A percentile compares a stretch with the other conserved stretches of the same genome.
Evolutionary conservation across 2,888 invertebrate genomes (phyloP).

Genomic region (Cheilosia soror): DNA sequence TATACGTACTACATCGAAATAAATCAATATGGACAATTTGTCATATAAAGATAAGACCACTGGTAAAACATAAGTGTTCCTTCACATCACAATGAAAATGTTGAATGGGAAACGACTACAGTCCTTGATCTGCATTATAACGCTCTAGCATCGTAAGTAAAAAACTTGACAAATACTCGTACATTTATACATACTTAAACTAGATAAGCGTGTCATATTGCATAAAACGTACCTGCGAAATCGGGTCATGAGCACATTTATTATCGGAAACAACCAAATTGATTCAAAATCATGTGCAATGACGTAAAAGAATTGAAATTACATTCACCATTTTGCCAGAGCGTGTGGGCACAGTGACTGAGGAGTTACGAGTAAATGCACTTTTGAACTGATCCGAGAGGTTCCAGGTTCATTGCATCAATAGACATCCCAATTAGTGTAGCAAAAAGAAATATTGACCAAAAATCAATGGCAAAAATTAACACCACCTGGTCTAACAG

Average conservation of each 20-base stretch:
- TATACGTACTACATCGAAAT: neutral
- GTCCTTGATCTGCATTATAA: constrained; percentile 30
- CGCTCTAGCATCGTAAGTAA: neutral
- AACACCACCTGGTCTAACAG: too few relatives aligned
- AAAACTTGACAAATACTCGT: neutral
- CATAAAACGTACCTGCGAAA: neutral
- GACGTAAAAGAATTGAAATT: too few relatives aligned
- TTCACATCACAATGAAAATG: constrained; percentile 10
- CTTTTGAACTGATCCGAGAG: too few relatives aligned
- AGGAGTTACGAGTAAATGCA: neutral
- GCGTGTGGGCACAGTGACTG: too few relatives aligned
- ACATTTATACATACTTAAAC: neutral
- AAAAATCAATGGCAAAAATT: too few relatives aligned
- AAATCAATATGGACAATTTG: constrained; percentile 18
- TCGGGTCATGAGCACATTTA: constrained; percentile 1
- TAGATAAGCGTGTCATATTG: neutral
- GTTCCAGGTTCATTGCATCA: too few relatives aligned
- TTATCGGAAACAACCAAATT: too few relatives aligned
- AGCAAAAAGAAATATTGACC: too few relatives aligned
- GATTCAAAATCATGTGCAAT: too few relatives aligned
- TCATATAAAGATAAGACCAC: neutral
- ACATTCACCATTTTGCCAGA: neutral
- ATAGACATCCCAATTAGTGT: too few relatives aligned
- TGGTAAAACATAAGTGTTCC: neutral
- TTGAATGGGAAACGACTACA: neutral